Evolutionary conservation across 2,113 vertebrate species (phyloP).

Genomic region (Sardina pilchardus): DNA sequence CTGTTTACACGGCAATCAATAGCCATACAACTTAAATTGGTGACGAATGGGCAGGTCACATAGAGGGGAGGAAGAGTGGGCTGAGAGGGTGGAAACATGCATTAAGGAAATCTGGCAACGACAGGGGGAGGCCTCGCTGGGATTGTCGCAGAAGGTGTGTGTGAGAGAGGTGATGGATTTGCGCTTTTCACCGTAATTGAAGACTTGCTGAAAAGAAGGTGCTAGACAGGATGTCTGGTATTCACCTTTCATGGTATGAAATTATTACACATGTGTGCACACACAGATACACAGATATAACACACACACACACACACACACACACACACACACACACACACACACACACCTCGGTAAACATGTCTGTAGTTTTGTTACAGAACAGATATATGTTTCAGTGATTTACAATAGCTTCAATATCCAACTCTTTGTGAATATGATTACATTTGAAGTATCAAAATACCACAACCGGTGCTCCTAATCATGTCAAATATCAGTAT

Average conservation of each 20-base stretch:
- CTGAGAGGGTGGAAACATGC: background rate
- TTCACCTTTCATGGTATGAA: background rate
- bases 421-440: background rate
- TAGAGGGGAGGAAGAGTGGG: background rate
- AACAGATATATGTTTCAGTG: no score
- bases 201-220: background rate
- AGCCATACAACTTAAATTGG: constrained; percentile 50
- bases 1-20: constrained; percentile 63
- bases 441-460: background rate
- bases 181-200: background rate
- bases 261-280: background rate
- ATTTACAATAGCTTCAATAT: no score
- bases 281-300: background rate
- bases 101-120: background rate
- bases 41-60: constrained; percentile 46
- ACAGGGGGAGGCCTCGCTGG: background rate
- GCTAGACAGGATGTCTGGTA: background rate
- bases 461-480: background rate
- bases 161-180: background rate
- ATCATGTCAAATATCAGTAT: background rate
- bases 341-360: background rate
- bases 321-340: background rate
- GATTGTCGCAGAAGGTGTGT: background rate
- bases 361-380: no score
- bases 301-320: background rate